Percentiles rank a stretch among this genome's conserved stretches.
Conservation (phyloP, 2,888 invertebrate species). For the Drosophila neonasuta region DNA sequence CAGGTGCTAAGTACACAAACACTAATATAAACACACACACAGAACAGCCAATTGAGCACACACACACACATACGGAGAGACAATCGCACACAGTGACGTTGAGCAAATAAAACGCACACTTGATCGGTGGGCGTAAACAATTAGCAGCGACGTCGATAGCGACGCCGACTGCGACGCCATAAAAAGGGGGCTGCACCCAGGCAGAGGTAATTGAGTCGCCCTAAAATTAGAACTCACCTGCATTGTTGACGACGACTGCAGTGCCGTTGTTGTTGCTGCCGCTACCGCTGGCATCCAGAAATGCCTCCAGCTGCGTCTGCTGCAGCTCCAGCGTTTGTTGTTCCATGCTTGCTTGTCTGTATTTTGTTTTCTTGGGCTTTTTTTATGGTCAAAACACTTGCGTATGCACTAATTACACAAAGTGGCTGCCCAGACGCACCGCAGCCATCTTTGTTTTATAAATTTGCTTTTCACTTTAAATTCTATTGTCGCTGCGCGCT, state of each 20-base stretch:
- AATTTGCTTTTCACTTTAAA: conserved; percentile 11
- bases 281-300: conserved; percentile 39
- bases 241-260: conserved; percentile 9
- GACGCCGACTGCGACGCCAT: conserved; percentile 19
- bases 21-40: conserved; percentile 12
- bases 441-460: conserved; percentile 52
- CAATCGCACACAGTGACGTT: conserved; percentile 5
- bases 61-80: conserved; percentile 7
- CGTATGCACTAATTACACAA: conserved; percentile 37
- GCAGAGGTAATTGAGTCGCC: conserved; percentile 35
- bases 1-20: conserved; percentile 36
- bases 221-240: conserved; percentile 59
- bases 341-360: conserved; percentile 48
- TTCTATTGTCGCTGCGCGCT: conserved; percentile 9
- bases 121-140: conserved; percentile 70
- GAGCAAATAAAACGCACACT: conserved; percentile 43
- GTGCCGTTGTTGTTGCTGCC: conserved; percentile 12
- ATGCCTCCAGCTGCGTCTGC: conserved; percentile 45
- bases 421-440: conserved; percentile 34
- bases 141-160: conserved; percentile 47
- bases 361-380: conserved; percentile 8
- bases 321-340: conserved; percentile 64
- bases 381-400: conserved; percentile 30
- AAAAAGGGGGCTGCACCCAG: conserved; percentile 54
- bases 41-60: background rate